Conservation (phyloP, 2,113 vertebrate species). For the Scatophagus argus region DNA sequence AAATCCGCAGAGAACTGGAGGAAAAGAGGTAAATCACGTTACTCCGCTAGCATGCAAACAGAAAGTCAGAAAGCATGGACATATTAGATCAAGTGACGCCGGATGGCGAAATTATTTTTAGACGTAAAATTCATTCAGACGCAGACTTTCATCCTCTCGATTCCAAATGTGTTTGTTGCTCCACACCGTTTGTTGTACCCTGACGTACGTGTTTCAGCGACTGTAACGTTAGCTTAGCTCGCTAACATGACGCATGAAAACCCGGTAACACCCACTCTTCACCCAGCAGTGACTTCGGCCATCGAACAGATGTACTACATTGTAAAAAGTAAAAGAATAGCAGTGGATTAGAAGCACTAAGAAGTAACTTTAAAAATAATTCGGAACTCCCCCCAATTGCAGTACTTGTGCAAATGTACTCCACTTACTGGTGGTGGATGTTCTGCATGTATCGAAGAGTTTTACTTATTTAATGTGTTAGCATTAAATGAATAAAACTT, state of each 20-base stretch:
- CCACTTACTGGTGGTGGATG: neutral
- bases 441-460: too few species aligned
- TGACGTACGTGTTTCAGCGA: neutral
- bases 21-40: conserved; percentile 70
- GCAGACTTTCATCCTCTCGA: neutral
- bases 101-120: neutral
- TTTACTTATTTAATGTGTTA: too few species aligned
- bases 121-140: neutral
- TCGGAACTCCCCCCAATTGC: too few species aligned
- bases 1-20: conserved; percentile 81
- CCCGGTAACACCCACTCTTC: neutral
- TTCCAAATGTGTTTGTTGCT: neutral
- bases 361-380: too few species aligned
- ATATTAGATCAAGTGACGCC: rapidly evolving
- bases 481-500: too few species aligned
- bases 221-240: conserved; percentile 1
- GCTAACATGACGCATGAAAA: conserved; percentile 60
- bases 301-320: neutral
- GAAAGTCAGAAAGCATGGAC: neutral
- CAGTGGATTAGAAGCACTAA: neutral
- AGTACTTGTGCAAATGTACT: neutral
- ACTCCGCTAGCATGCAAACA: conserved; percentile 25
- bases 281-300: neutral
- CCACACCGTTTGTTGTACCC: rapidly evolving
- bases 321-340: neutral